A percentile compares a stretch with the other conserved stretches of the same genome.
These are phyloP conservation scores for Cheilosia pagana DNA, from an alignment of 2,888 invertebrate species.

Conservation along the genomic window DNA sequence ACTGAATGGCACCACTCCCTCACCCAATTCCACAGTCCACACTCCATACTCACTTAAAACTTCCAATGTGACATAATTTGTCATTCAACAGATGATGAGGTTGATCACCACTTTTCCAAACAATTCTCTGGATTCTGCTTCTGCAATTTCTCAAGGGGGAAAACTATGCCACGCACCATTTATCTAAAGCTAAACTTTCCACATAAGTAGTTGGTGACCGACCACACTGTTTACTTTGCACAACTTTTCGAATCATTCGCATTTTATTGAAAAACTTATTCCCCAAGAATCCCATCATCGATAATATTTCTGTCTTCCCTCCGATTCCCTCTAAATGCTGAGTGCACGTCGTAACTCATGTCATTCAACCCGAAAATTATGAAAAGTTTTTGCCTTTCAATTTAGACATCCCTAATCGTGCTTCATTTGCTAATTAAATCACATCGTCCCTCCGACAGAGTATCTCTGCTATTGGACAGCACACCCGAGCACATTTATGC, in stretches of 20 bases:
- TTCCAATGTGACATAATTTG: constrained; percentile 12
- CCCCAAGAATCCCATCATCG: constrained; percentile 27
- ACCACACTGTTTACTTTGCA: constrained; percentile 44
- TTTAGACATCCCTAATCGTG: constrained; percentile 27
- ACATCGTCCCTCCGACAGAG: constrained; percentile 1
- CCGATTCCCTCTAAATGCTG: constrained; percentile 1
- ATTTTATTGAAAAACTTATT: constrained; percentile 65
- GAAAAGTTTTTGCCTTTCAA: constrained; percentile 20
- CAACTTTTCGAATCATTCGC: constrained; percentile 43
- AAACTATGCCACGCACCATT: constrained; percentile 3
- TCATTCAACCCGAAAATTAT: constrained; percentile 25
- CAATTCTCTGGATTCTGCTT: not conserved
- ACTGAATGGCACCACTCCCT: not conserved
- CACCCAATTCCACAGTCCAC: not conserved
- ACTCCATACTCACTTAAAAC: not conserved
- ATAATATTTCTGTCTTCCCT: constrained; percentile 1
- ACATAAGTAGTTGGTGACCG: constrained; percentile 10
- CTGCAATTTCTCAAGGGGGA: not conserved
- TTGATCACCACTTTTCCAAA: constrained; percentile 17
- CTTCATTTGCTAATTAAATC: constrained; percentile 45
- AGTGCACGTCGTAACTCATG: constrained; percentile 8
- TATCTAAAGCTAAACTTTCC: constrained; percentile 5
- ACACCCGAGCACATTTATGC: not conserved
- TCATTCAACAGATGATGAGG: constrained; percentile 20
- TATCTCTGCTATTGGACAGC: not conserved